These are phyloP conservation scores for Spisula solida DNA, from an alignment of 2,888 invertebrate species.

Conservation along the genomic window DNA sequence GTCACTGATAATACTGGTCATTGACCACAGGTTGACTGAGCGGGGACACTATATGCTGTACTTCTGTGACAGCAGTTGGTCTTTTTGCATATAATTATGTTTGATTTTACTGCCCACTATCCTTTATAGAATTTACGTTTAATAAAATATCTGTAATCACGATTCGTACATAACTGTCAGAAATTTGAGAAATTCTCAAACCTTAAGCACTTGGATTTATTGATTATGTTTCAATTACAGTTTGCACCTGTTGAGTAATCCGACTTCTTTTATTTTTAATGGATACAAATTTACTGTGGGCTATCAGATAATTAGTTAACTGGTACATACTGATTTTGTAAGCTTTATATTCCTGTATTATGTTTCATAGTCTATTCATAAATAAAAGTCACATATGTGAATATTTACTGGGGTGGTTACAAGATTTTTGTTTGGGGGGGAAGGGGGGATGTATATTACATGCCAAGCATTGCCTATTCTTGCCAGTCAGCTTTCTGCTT, in stretches of 20 bases:
- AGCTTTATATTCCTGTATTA: not conserved
- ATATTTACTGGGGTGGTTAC: not conserved
- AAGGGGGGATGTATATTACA: too few species aligned
- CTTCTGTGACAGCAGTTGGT: too few species aligned
- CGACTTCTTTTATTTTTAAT: constrained; percentile 23
- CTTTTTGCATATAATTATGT: too few species aligned
- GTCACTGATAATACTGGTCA: too few species aligned
- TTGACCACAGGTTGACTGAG: too few species aligned
- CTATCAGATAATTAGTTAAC: constrained; percentile 11
- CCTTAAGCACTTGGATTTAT: constrained; percentile 23
- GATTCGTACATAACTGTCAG: not conserved
- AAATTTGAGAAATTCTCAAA: constrained; percentile 14
- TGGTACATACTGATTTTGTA: constrained; percentile 6
- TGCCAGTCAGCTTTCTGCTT: too few species aligned
- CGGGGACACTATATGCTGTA: too few species aligned
- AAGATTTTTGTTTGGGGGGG: too few species aligned
- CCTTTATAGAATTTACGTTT: not conserved
- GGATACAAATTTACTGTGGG: not conserved
- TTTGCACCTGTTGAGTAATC: constrained; percentile 13
- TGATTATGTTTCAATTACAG: constrained; percentile 6
- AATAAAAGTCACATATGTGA: not conserved
- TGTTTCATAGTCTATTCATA: not conserved
- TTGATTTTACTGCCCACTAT: not conserved
- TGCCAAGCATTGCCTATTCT: too few species aligned
- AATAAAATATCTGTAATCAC: not conserved